Percentiles rank a stretch among this genome's conserved stretches.
These are phyloP conservation scores for Hoplodrina ambigua DNA, from an alignment of 2,888 invertebrate species.

Conservation along the genomic window DNA sequence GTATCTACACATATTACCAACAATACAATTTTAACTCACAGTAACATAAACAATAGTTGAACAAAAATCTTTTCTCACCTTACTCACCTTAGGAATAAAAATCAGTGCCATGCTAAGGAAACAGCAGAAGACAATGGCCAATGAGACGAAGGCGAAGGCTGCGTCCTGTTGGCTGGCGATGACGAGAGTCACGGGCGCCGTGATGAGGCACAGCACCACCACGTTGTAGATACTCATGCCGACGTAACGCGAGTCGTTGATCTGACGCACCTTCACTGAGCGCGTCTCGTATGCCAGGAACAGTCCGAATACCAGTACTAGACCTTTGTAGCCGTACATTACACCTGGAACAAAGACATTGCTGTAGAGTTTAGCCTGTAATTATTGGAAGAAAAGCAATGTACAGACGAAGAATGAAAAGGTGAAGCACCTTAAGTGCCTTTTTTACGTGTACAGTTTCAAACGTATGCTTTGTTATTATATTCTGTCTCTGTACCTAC, in stretches of 20 bases:
- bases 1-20: not conserved
- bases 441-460: not conserved
- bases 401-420: not conserved
- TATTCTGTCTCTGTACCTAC: no score
- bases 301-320: conserved; percentile 98
- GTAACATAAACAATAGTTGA: not conserved
- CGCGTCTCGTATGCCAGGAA: conserved; percentile 99
- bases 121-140: conserved; percentile 99
- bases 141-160: conserved; percentile 98
- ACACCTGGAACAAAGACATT: conserved; percentile 91
- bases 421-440: no score
- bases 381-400: not conserved
- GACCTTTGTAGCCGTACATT: conserved; percentile 98
- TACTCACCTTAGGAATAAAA: conserved; percentile 98
- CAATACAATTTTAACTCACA: not conserved
- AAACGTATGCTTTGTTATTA: not conserved
- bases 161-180: conserved; percentile 99
- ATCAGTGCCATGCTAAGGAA: conserved; percentile 99
- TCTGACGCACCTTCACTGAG: conserved; percentile 98
- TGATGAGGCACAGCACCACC: conserved; percentile 98
- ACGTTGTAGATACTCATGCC: conserved; percentile 99
- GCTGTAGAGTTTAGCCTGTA: not conserved
- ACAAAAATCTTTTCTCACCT: conserved; percentile 16
- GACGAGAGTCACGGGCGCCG: conserved; percentile 99
- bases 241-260: conserved; percentile 99